phyloP scores from a whole-genome alignment of 2,888 invertebrate genomes.

The Geophilus truncorum region DNA sequence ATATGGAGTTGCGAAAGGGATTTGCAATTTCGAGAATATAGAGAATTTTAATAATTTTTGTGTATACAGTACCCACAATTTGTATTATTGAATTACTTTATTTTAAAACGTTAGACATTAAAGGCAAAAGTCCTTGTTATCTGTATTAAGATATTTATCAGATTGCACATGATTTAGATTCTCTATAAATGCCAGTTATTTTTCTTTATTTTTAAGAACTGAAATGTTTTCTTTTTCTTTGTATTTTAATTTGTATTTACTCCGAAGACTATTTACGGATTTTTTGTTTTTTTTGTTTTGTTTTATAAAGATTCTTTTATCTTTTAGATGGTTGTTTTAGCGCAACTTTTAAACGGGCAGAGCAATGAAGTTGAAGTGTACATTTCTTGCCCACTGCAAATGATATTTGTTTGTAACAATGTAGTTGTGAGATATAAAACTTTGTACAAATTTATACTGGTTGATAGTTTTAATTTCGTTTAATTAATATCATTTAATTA shows the following conservation, averaged over 20 bases:
- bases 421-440: not conserved
- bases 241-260: not conserved
- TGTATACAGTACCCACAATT: slow-evolving; percentile 11
- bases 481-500: too few species aligned
- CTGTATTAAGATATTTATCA: not conserved
- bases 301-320: not conserved
- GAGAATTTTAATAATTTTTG: not conserved
- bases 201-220: not conserved
- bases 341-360: not conserved
- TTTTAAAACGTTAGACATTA: not conserved
- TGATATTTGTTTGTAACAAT: not conserved
- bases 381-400: not conserved
- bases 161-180: not conserved
- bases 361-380: not conserved
- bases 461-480: too few species aligned
- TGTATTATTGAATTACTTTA: not conserved
- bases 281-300: not conserved
- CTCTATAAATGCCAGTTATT: not conserved
- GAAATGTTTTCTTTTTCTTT: not conserved
- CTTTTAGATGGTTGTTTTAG: not conserved
- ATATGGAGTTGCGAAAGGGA: not conserved
- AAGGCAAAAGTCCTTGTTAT: slow-evolving; percentile 7
- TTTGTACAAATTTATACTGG: not conserved
- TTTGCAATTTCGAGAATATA: not conserved
- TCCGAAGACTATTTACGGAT: too few species aligned